phyloP scores from a whole-genome alignment of 2,113 vertebrate species.

The Sceloporus tristichus region DNA sequence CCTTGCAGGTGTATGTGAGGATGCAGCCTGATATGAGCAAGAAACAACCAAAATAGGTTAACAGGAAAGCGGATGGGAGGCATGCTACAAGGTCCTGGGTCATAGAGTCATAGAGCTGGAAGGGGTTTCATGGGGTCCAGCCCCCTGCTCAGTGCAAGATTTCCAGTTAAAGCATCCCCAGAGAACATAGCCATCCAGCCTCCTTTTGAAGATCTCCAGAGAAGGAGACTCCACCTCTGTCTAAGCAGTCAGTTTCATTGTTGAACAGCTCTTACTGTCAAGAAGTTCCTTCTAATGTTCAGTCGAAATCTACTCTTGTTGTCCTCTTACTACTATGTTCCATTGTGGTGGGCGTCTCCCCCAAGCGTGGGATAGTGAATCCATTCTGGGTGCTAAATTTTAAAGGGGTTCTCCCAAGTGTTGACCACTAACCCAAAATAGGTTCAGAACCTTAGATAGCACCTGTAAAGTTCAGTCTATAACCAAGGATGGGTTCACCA shows the following conservation, averaged over 20 bases:
- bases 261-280: too few species aligned
- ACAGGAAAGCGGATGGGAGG: neutral
- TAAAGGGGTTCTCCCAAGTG: neutral
- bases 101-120: neutral
- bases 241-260: too few species aligned
- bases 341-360: neutral
- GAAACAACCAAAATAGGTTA: neutral
- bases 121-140: neutral
- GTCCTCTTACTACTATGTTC: neutral
- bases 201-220: too few species aligned
- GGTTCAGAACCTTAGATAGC: too few species aligned
- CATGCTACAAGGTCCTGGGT: neutral
- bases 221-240: too few species aligned
- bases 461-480: too few species aligned
- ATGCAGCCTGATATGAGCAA: neutral
- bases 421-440: neutral
- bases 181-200: too few species aligned
- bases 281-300: too few species aligned
- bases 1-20: constrained; percentile 9
- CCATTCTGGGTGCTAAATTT: neutral
- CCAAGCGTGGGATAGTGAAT: neutral
- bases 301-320: too few species aligned
- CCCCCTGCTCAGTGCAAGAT: too few species aligned
- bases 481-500: too few species aligned
- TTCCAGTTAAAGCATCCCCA: too few species aligned